These are phyloP conservation scores for Periophthalmus modestus DNA, from an alignment of 2,113 vertebrate genomes.

Conservation along the genomic window DNA sequence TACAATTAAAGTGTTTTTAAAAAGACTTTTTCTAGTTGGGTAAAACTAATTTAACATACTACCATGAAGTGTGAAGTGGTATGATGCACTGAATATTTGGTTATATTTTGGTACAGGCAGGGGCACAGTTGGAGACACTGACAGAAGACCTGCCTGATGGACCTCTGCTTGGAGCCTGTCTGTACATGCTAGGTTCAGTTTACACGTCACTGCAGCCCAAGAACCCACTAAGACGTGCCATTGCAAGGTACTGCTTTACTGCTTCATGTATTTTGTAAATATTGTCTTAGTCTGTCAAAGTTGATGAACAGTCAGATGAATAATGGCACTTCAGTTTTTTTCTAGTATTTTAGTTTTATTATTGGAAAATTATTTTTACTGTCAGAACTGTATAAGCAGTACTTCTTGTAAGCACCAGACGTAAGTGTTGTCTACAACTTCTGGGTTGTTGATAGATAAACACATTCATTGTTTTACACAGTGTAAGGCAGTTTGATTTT, in stretches of 20 bases:
- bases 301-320: background rate
- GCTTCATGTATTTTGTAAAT: background rate
- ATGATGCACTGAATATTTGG: background rate
- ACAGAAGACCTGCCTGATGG: constrained; percentile 46
- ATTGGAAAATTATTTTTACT: too few species aligned
- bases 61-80: background rate
- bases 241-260: constrained; percentile 65
- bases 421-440: too few species aligned
- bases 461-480: too few species aligned
- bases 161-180: constrained; percentile 76
- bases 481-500: too few species aligned
- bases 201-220: constrained; percentile 83
- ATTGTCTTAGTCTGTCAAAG: background rate
- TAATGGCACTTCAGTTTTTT: too few species aligned
- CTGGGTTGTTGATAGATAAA: too few species aligned
- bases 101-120: constrained; percentile 68
- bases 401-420: too few species aligned
- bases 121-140: constrained; percentile 78
- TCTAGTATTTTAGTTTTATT: too few species aligned
- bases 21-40: too few species aligned
- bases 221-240: constrained; percentile 88
- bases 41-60: background rate
- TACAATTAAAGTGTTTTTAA: too few species aligned
- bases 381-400: too few species aligned
- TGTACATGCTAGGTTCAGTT: constrained; percentile 79